These are phyloP conservation scores for Amblyjoppa proteus DNA, from an alignment of 2,888 invertebrate genomes.

Conservation along the genomic window DNA sequence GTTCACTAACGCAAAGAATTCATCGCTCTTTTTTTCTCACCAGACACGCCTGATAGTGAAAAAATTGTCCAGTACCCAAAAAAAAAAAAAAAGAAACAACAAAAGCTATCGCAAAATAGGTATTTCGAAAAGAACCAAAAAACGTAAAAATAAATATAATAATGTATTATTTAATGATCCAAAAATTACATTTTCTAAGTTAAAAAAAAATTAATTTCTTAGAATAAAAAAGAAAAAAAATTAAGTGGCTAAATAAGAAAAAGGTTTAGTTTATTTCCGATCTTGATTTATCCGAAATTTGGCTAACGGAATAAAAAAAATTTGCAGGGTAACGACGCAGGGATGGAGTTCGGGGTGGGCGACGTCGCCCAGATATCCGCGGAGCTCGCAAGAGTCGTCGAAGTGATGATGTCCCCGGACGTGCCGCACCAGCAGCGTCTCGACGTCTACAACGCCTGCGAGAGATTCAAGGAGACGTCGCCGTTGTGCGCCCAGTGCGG, in stretches of 20 bases:
- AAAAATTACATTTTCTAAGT: no score
- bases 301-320: not conserved
- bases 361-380: conserved; percentile 90
- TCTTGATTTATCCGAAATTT: not conserved
- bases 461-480: conserved; percentile 94
- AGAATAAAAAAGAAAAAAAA: not conserved
- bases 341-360: conserved; percentile 86
- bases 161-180: no score
- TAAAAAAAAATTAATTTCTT: not conserved
- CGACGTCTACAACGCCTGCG: conserved; percentile 94
- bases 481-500: conserved; percentile 96
- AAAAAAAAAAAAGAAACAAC: no score
- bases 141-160: no score
- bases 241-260: not conserved
- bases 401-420: conserved; percentile 93
- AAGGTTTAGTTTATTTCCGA: not conserved
- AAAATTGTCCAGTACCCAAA: no score
- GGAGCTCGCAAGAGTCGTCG: conserved; percentile 93
- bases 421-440: conserved; percentile 91
- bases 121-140: not conserved
- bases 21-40: not conserved
- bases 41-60: no score
- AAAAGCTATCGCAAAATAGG: not conserved
- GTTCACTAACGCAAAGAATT: not conserved
- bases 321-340: conserved; percentile 66